A percentile compares a stretch with the other conserved stretches of the same genome.
Evolutionary conservation across 2,888 invertebrate species (phyloP).

Genomic region (Lycaena phlaeas): DNA sequence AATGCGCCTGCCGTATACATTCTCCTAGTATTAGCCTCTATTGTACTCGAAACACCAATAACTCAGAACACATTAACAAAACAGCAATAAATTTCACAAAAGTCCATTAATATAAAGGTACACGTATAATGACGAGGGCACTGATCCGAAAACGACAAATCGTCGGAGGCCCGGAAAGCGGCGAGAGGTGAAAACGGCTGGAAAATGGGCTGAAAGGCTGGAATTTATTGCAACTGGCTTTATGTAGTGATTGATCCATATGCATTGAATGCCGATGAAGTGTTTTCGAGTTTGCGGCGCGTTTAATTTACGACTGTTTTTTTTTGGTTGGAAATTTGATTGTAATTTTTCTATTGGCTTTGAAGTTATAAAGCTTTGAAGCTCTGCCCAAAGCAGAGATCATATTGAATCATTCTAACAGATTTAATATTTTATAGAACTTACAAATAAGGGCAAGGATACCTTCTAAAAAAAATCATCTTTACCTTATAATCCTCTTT

Average conservation of each 20-base stretch:
- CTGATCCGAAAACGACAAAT: conserved; percentile 32
- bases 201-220: conserved; percentile 45
- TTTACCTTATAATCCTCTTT: too few species aligned
- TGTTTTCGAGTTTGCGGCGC: conserved; percentile 17
- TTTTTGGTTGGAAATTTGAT: conserved; percentile 3
- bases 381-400: too few species aligned
- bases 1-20: too few species aligned
- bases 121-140: conserved; percentile 12
- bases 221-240: conserved; percentile 46
- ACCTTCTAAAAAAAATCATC: too few species aligned
- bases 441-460: too few species aligned
- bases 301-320: conserved; percentile 13
- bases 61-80: neutral
- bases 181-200: conserved; percentile 54
- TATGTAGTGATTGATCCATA: conserved; percentile 49
- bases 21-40: too few species aligned
- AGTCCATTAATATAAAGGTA: conserved; percentile 13
- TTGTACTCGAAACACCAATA: neutral
- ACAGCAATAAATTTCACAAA: conserved; percentile 11
- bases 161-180: conserved; percentile 23
- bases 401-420: too few species aligned
- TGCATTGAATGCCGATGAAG: conserved; percentile 29
- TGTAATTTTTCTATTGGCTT: too few species aligned
- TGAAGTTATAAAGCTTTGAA: too few species aligned
- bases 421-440: too few species aligned